Base-by-base conservation (phyloP, 2,797 vertebrate genomes). In the Sitta carolinensis region DNA sequence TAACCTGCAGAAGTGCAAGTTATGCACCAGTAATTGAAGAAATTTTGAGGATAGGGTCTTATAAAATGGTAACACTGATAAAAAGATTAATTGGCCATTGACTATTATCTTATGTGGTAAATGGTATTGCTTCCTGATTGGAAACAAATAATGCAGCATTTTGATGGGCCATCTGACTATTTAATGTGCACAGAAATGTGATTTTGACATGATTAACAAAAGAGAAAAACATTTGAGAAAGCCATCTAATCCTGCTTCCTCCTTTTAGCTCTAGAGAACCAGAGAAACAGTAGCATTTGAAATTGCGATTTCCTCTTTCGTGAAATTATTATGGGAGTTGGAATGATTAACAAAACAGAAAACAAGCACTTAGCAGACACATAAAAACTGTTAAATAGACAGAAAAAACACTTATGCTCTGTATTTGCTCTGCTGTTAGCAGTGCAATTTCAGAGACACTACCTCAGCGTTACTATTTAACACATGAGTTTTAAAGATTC, bases 311-410 rank as follows among this genome's bases (percentile, higher is more conserved):
- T 97, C 95, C 89, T 96, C 85, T 85, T 96, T 91, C 5, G 40
- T 79, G 72, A 72, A 84, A 92, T 95, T 87, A 94, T 82, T 95
- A 85, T 42, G 42, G 73, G 73, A 94, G 74, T 29, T 84, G 84
- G 87, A 87, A 92, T 96, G 91, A 94, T 94, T 95, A 93, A 89
- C 62, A 90, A 93, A 97, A 95, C 95, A 96, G 91, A 93, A 95
- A 92, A 79, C 76, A 89, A 90, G 69, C 80, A 82, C 69, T 94
- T 93, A 93, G 89, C 52, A 62, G 87, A 83, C 59, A 57, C 50
- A 95, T 92, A 94, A 96, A 94, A 92, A 38, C 88, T 95, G 88
- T 89, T 83, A 96, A 94, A 87, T 54, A 80, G 88, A 91, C 78
- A 92, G 84, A 91, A 68, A 87, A 90, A 48, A 4, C 61, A 79